Base-by-base conservation (phyloP, 1,140 invertebrate species). In the Apis dorsata region DNA sequence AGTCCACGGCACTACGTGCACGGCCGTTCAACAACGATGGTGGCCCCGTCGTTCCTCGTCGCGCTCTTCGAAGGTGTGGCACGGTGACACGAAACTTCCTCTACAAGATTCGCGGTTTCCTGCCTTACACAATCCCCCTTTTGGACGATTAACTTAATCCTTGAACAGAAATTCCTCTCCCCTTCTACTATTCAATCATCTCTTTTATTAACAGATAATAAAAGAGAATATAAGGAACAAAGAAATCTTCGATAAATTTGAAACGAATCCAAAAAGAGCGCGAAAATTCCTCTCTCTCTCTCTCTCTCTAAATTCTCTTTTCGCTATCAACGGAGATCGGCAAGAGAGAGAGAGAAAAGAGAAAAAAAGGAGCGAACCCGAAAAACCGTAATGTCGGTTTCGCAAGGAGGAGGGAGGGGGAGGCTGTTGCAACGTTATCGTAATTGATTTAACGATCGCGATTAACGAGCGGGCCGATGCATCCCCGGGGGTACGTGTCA, bases 401-500 rank as follows among this genome's bases (percentile, higher is more conserved):
- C 21, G 34, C 59, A 62, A 49, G 59, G 44, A 7, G 34, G 34
- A 34, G 2, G 34, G 34, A 12, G 24, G 24, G n/a, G n/a, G 4
- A 28, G 57, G 34, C 72, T 49, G 63, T 17, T 63, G 57, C 55
- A 7, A 73, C 72, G 72, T 87, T 83, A 78, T 84, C 85, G 73
- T 80, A 83, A 87, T 87, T 77, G 86, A 86, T 76, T 80, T 86
- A 86, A 86, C 85, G 81, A 87, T 87, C 76, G 15, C 49, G 75
- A 86, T 87, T 68, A 44, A 77, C 72, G 85, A 71, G 66, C 71
- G 65, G 69, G 34, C 59, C 74, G 65, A 44, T 57, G 53, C 63
- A 69, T 76, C 73, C 72, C 63, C 76, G 71, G 60, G 77, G 83
- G 34, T 71, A 59, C 84, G 76, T 63, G 74, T 86, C 79, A 66